Percentiles rank a stretch among this genome's conserved stretches.
Evolutionary conservation across 2,113 vertebrate species (phyloP).

Genomic region (Eurystomus gularis): DNA sequence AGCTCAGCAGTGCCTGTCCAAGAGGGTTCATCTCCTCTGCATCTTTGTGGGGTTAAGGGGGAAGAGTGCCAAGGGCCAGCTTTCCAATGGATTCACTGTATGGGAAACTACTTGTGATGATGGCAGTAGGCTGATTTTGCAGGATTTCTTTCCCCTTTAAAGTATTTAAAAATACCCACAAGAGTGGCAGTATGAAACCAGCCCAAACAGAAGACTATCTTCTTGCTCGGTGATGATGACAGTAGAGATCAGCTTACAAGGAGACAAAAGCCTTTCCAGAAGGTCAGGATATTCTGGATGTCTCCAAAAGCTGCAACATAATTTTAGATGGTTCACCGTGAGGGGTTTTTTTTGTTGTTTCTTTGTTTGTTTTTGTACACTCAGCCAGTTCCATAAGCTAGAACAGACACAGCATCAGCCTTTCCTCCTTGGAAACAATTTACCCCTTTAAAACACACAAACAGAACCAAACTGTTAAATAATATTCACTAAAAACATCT

Average conservation of each 20-base stretch:
- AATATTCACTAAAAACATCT: not conserved
- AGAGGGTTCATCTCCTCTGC: not conserved
- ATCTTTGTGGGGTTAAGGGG: not conserved
- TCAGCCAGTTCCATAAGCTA: not conserved
- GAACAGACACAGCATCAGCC: not conserved
- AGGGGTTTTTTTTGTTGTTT: not conserved
- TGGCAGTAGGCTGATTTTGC: not conserved
- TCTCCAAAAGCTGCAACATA: not conserved
- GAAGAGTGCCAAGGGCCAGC: not conserved
- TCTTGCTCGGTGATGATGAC: not conserved
- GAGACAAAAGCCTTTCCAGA: not conserved
- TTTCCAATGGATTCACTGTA: not conserved
- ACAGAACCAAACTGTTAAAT: not conserved
- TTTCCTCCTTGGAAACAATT: not conserved
- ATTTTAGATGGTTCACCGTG: not conserved
- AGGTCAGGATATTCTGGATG: not conserved
- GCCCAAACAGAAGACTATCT: not conserved
- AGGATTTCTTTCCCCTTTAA: not conserved
- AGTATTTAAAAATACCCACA: not conserved
- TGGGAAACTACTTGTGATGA: not conserved
- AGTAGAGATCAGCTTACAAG: not conserved
- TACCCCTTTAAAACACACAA: not conserved
- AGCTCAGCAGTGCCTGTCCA: not conserved
- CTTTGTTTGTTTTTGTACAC: not conserved
- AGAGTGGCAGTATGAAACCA: not conserved